Percentiles rank a stretch among this genome's conserved stretches.
Conservation (phyloP, 2,797 vertebrate genomes). For the Labeo calbasu region DNA sequence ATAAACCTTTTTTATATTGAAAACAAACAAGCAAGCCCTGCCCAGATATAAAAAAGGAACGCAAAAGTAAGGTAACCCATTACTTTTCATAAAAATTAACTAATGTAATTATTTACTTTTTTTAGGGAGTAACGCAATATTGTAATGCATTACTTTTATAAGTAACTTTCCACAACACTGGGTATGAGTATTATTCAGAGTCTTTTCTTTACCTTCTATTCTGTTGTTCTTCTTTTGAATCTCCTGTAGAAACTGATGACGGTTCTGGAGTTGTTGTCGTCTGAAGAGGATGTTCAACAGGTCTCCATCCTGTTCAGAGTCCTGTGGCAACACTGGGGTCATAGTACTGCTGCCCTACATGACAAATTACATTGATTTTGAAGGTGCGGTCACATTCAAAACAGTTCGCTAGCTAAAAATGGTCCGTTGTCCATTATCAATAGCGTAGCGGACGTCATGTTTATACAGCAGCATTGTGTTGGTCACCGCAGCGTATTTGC, state of each 20-base stretch:
- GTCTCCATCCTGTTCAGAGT: constrained; percentile 19
- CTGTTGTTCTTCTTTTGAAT: constrained; percentile 45
- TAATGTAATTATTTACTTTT: too few species aligned
- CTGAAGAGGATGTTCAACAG: constrained; percentile 55
- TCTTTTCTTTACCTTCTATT: neutral
- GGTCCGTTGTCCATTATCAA: neutral
- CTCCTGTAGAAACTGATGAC: constrained; percentile 49
- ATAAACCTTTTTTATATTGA: too few species aligned
- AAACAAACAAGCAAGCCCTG: too few species aligned
- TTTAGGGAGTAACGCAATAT: too few species aligned
- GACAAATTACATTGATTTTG: neutral
- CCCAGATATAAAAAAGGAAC: too few species aligned
- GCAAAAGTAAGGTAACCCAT: too few species aligned
- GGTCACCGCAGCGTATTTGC: neutral
- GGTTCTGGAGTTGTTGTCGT: constrained; percentile 63
- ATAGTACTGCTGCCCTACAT: constrained; percentile 1
- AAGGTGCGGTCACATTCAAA: neutral
- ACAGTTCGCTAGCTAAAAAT: neutral
- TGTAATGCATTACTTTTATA: too few species aligned
- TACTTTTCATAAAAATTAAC: too few species aligned
- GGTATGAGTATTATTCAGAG: neutral
- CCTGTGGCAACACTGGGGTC: constrained; percentile 8
- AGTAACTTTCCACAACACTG: too few species aligned
- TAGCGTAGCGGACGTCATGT: neutral
- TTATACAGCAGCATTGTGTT: neutral